Base-by-base conservation (phyloP, 2,797 vertebrate genomes). In the Graptemys geographica region DNA sequence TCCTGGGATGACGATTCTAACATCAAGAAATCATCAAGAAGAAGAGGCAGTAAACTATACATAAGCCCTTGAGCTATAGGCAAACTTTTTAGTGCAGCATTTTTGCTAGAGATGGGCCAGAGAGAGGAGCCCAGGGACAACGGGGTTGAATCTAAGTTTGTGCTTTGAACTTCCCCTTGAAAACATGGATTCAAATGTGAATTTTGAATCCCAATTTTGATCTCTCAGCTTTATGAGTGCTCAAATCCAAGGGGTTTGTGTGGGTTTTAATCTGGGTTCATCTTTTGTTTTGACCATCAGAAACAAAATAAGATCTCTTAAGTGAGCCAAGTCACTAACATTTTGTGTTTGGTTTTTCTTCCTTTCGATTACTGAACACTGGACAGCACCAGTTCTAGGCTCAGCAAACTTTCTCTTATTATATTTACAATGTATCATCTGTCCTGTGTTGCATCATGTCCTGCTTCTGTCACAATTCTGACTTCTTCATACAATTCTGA, bases 351-450 rank as follows among this genome's bases (percentile, higher is more conserved):
- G 65, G 44, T 59, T 79, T 55, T 53, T 37, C 2, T 51, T 62
- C 33, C 41, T 49, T 87, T 81, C 87, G 18, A 16, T 88, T 93
- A 87, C 81, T 83, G 69, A 92, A 62, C 57, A 59, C 31, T 33
- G 9, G 4, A 23, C 3, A 81, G 31, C 2, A 69, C 89, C 33
- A 88, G 23, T 28, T 84, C 13, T 79, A 90, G 86, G 89, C 52
- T 84, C 31, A 13, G 41, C 2, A 2, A 62, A 72, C 78, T 78
- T 80, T 69, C 57, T 25, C 25, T 72, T 57, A 9, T 41, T 79
- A 8, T 78, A 84, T 53, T 90, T 92, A 91, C 74, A 87, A 91
- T 79, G 83, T 11, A 95, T 81, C 69, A 90, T 85, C 4, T 47
- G 59, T 41, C 62, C 49, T 5, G 18, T 9, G 16, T 57, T 49